These are phyloP conservation scores for Mnemiopsis leidyi DNA, from an alignment of 37 sponge, comb jelly and placozoan genomes.

Conservation along the genomic window DNA sequence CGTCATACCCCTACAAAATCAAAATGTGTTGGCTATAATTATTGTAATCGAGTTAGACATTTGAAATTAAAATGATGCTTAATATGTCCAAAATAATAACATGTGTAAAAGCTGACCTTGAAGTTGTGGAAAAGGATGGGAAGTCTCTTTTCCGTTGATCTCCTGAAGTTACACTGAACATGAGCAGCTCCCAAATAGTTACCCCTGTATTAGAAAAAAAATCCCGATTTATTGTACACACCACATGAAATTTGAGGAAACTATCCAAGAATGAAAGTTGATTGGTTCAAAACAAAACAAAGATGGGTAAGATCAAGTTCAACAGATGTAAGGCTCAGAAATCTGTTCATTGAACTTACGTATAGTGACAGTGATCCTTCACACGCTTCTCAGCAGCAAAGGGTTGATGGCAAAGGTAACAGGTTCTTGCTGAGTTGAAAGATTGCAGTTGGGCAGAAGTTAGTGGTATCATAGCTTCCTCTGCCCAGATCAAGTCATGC, in stretches of 20 bases:
- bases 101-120: too few relatives aligned
- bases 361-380: slow-evolving; percentile 58
- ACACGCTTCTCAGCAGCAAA: neutral
- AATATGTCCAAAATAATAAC: neutral
- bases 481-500: neutral
- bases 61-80: neutral
- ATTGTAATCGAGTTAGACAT: neutral
- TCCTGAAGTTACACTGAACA: neutral
- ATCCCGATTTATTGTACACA: too few relatives aligned
- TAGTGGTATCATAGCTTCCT: neutral
- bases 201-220: too few relatives aligned
- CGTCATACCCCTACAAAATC: slow-evolving; percentile 42
- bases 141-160: neutral
- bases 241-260: too few relatives aligned
- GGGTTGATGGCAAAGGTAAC: neutral
- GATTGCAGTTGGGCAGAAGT: neutral
- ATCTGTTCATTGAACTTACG: slow-evolving; percentile 2
- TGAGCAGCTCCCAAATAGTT: slow-evolving; percentile 45
- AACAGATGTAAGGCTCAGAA: neutral
- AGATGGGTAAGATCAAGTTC: neutral
- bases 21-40: neutral
- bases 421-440: neutral
- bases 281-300: too few relatives aligned
- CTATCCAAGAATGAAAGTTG: too few relatives aligned
- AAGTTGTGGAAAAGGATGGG: slow-evolving; percentile 51